Evolutionary conservation across 2,888 invertebrate species (phyloP).

Genomic region (Parnassius smintheus): DNA sequence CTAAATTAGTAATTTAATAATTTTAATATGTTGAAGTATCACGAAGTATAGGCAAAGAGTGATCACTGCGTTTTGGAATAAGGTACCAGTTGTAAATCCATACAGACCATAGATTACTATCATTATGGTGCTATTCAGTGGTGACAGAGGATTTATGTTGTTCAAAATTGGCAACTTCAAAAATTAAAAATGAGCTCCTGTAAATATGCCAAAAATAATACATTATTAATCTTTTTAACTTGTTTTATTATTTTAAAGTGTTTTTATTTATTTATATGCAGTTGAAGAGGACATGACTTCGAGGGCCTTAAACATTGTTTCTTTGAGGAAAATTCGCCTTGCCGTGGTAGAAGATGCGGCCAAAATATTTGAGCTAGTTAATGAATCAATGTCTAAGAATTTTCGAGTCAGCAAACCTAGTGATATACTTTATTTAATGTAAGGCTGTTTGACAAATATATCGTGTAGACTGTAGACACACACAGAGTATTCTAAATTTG

Average conservation of each 20-base stretch:
- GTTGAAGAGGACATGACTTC: slow-evolving; percentile 30
- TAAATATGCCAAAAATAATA: slow-evolving; percentile 5
- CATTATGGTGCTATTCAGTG: no score
- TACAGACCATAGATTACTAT: no score
- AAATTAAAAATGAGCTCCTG: slow-evolving; percentile 10
- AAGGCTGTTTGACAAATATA: not conserved
- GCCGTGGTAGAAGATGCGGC: slow-evolving; percentile 52
- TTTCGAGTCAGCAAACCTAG: slow-evolving; percentile 48
- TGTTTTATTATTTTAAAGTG: not conserved
- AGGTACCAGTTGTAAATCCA: no score
- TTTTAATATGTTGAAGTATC: no score
- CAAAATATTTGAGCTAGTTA: slow-evolving; percentile 46
- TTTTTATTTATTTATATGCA: not conserved
- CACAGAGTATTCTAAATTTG: not conserved
- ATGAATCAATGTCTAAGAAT: slow-evolving; percentile 52
- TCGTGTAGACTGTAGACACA: no score
- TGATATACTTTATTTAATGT: slow-evolving; percentile 16
- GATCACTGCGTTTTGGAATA: no score
- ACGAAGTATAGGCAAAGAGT: no score
- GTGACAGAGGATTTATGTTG: slow-evolving; percentile 5
- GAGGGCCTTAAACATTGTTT: slow-evolving; percentile 34
- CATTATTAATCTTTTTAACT: not conserved
- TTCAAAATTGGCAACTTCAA: slow-evolving; percentile 2
- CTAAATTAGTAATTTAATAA: no score
- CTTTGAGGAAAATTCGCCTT: slow-evolving; percentile 51